phyloP scores from a whole-genome alignment of 1,140 invertebrate species.

The Tetragnatha versicolor region DNA sequence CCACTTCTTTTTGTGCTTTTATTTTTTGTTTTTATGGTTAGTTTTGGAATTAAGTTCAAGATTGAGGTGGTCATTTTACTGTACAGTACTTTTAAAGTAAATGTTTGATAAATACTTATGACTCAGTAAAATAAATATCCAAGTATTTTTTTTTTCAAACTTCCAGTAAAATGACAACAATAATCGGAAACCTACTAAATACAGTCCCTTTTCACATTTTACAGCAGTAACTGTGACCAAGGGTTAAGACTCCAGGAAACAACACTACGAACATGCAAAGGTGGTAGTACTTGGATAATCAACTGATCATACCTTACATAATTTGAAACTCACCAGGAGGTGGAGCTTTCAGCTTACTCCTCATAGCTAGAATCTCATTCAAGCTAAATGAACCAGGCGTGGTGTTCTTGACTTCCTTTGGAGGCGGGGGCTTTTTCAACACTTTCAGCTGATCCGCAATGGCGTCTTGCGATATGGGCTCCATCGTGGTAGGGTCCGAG shows the following conservation, averaged over 20 bases:
- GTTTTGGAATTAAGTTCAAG: too few species aligned
- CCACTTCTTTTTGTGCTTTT: too few species aligned
- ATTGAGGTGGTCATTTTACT: too few species aligned
- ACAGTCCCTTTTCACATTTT: too few species aligned
- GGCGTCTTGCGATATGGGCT: conserved; percentile 16
- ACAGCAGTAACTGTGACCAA: too few species aligned
- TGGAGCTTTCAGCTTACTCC: conserved; percentile 42
- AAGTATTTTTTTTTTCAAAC: too few species aligned
- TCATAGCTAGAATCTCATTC: conserved; percentile 44
- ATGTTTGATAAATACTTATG: not conserved
- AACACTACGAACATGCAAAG: too few species aligned
- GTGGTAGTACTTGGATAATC: too few species aligned
- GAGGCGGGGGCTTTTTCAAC: conserved; percentile 8
- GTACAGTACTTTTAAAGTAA: not conserved
- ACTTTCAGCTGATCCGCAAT: conserved; percentile 20
- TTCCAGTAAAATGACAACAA: too few species aligned
- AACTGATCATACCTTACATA: not conserved
- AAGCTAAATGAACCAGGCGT: conserved; percentile 20
- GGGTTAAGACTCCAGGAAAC: too few species aligned
- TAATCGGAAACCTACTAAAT: too few species aligned
- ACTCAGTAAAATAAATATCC: not conserved
- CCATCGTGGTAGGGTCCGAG: not conserved
- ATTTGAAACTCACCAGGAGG: conserved; percentile 2
- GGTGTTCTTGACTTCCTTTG: not conserved
- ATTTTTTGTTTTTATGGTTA: too few species aligned